Percentiles rank a stretch among this genome's conserved stretches.
Conservation (phyloP, 2,113 vertebrate genomes). For the Pithys albifrons region DNA sequence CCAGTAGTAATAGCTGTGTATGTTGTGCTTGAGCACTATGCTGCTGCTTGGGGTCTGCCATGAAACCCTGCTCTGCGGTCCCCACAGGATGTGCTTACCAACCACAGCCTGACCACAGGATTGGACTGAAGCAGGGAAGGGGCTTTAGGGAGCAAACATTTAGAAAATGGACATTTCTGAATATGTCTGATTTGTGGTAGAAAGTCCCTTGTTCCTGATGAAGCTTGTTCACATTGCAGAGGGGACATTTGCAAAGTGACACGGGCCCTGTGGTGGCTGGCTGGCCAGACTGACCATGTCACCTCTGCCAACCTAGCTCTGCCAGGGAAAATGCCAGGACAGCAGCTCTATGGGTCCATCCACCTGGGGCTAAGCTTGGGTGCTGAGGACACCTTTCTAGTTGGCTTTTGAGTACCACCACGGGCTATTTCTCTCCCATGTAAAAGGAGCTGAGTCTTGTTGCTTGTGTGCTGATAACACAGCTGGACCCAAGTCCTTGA, state of each 20-base stretch:
- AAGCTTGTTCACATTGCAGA: not conserved
- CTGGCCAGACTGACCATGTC: not conserved
- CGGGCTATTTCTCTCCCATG: not conserved
- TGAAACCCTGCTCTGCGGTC: not conserved
- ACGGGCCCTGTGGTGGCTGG: not conserved
- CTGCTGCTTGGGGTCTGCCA: not conserved
- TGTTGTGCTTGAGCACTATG: not conserved
- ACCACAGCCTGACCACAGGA: not conserved
- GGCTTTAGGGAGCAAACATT: not conserved
- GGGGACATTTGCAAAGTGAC: not conserved
- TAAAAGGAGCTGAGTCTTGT: not conserved
- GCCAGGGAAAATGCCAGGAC: not conserved
- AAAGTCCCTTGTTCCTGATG: not conserved
- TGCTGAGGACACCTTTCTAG: not conserved
- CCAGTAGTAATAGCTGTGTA: not conserved
- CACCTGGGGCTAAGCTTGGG: not conserved
- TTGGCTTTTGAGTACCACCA: not conserved
- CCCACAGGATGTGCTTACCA: not conserved
- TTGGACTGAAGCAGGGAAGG: not conserved
- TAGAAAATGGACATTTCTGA: not conserved
- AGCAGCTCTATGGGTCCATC: not conserved
- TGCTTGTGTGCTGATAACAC: not conserved
- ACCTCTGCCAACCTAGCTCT: not conserved
- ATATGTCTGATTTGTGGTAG: not conserved
- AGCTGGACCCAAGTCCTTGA: not conserved